Evolutionary conservation across 2,113 vertebrate species (phyloP).

Genomic region (Hymenochirus boettgeri): DNA sequence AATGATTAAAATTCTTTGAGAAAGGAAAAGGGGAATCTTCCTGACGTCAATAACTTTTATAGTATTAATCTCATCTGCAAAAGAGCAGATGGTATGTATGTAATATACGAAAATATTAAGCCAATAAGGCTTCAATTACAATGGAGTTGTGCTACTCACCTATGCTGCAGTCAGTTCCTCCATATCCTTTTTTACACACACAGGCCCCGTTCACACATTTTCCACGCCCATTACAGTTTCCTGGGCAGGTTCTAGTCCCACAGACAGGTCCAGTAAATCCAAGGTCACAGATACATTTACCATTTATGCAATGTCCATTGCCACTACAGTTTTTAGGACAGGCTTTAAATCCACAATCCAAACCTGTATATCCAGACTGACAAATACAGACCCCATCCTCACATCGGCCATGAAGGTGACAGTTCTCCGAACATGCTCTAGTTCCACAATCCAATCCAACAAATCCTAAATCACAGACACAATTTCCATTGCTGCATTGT

Average conservation of each 20-base stretch:
- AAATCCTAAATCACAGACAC: constrained; percentile 74
- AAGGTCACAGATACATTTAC: constrained; percentile 72
- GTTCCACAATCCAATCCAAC: constrained; percentile 77
- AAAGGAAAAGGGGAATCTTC: too few relatives aligned
- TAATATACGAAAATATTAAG: too few relatives aligned
- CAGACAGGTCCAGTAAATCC: constrained; percentile 78
- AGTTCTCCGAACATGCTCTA: constrained; percentile 64
- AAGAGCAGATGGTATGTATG: too few relatives aligned
- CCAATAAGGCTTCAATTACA: background rate
- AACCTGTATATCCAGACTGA: constrained; percentile 66
- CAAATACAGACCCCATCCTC: constrained; percentile 73
- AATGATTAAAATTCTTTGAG: too few relatives aligned
- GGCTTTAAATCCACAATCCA: constrained; percentile 71
- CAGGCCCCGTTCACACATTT: constrained; percentile 76
- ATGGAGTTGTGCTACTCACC: constrained; percentile 35
- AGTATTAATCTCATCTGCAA: too few relatives aligned
- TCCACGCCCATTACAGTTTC: constrained; percentile 71
- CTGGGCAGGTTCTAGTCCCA: constrained; percentile 66
- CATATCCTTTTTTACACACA: constrained; percentile 76
- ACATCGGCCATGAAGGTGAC: constrained; percentile 65
- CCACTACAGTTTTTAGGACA: constrained; percentile 77
- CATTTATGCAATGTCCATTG: constrained; percentile 73
- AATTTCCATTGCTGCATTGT: constrained; percentile 62
- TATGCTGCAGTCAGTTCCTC: constrained; percentile 75
- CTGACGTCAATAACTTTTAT: too few relatives aligned